phyloP scores from a whole-genome alignment of 1,140 invertebrate species.

The Hycleus phaleratus region DNA sequence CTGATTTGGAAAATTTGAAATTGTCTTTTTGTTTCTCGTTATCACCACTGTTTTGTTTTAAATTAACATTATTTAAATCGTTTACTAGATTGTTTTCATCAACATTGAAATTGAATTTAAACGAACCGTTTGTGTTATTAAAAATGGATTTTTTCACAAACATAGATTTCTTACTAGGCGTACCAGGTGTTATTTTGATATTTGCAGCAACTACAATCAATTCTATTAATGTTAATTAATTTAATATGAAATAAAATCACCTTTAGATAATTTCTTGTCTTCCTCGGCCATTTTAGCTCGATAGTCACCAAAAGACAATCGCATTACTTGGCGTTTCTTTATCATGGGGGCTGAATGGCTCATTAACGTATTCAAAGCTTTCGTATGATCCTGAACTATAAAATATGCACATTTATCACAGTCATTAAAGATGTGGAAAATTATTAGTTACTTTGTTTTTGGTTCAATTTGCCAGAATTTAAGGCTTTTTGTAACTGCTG shows the following conservation, averaged over 20 bases:
- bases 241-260: slow-evolving; percentile 23
- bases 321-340: slow-evolving; percentile 65
- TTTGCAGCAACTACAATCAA: slow-evolving; percentile 32
- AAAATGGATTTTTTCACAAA: slow-evolving; percentile 49
- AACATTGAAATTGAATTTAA: slow-evolving; percentile 42
- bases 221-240: neutral
- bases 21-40: slow-evolving; percentile 2
- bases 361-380: slow-evolving; percentile 56
- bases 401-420: slow-evolving; percentile 21
- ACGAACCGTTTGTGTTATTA: slow-evolving; percentile 33
- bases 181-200: slow-evolving; percentile 38
- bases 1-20: slow-evolving; percentile 29
- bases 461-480: slow-evolving; percentile 50
- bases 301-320: slow-evolving; percentile 64
- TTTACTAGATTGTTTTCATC: slow-evolving; percentile 8
- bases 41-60: slow-evolving; percentile 4
- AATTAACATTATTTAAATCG: slow-evolving; percentile 18
- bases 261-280: slow-evolving; percentile 54
- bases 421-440: too few species aligned
- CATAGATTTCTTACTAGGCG: slow-evolving; percentile 44
- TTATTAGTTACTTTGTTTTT: slow-evolving; percentile 48
- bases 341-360: slow-evolving; percentile 57
- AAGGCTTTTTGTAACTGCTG: slow-evolving; percentile 57
- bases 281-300: slow-evolving; percentile 64
- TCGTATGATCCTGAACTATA: slow-evolving; percentile 53